Percentiles rank a stretch among this genome's conserved stretches.
Evolutionary conservation across 2,888 invertebrate genomes (phyloP).

Genomic region (Julus scanicus): DNA sequence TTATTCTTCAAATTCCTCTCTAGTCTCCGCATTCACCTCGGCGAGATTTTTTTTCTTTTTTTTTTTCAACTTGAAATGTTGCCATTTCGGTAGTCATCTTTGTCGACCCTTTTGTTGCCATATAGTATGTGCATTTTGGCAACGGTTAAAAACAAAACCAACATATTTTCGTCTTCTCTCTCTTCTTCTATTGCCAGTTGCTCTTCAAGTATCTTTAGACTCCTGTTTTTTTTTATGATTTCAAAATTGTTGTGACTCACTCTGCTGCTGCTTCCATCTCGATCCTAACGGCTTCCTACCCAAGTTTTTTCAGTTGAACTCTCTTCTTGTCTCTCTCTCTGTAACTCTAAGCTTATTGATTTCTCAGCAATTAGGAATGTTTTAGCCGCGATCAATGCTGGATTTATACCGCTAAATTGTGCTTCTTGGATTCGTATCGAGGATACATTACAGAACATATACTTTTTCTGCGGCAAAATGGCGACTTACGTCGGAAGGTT

Average conservation of each 20-base stretch:
- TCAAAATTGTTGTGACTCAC: neutral
- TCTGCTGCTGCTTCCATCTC: neutral
- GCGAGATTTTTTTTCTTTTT: neutral
- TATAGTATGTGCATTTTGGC: neutral
- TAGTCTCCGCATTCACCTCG: neutral
- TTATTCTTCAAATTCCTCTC: neutral
- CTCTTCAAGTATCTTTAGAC: neutral
- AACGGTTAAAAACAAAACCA: neutral
- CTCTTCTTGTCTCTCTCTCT: neutral
- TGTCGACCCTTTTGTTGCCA: neutral
- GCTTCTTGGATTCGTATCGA: neutral
- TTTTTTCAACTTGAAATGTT: neutral
- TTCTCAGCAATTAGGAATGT: slow-evolving; percentile 3
- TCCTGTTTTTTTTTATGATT: neutral
- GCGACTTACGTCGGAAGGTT: neutral
- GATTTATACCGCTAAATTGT: neutral
- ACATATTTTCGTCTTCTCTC: neutral
- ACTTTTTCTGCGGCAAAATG: neutral
- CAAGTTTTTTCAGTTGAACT: neutral
- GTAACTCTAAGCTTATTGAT: neutral
- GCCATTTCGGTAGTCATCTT: neutral
- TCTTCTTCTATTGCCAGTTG: neutral
- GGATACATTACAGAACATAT: neutral
- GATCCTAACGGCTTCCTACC: neutral
- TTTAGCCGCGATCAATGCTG: neutral